Evolutionary conservation across 1,140 invertebrate genomes (phyloP).

Genomic region (Pachypsylla venusta): DNA sequence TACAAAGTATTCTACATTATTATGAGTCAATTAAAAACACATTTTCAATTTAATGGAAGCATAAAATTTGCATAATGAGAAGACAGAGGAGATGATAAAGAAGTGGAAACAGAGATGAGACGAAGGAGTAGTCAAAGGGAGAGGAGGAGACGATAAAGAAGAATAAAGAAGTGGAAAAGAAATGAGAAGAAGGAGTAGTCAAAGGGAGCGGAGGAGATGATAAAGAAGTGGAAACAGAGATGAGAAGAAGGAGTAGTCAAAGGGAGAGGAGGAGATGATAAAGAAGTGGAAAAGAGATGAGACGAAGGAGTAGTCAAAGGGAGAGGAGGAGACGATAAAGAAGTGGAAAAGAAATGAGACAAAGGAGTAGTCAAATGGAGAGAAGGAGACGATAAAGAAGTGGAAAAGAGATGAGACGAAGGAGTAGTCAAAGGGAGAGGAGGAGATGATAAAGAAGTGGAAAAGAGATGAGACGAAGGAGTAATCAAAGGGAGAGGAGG

Average conservation of each 20-base stretch:
- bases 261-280: constrained; percentile 3
- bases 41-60: constrained; percentile 9
- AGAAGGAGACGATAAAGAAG: too few species aligned
- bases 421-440: too few species aligned
- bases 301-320: too few species aligned
- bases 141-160: too few species aligned
- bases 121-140: too few species aligned
- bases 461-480: neutral
- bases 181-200: neutral
- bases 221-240: neutral
- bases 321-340: too few species aligned
- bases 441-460: neutral
- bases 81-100: neutral
- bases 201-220: neutral
- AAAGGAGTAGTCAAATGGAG: too few species aligned
- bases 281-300: neutral
- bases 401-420: too few species aligned
- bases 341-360: too few species aligned
- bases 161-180: neutral
- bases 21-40: constrained; percentile 10
- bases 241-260: neutral
- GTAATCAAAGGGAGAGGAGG: too few species aligned
- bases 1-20: too few species aligned
- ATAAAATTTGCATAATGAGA: constrained; percentile 8
- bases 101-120: neutral